Percentiles rank a stretch among this genome's conserved stretches.
Evolutionary conservation across 2,888 invertebrate species (phyloP).

Genomic region (Tinea pellionella): DNA sequence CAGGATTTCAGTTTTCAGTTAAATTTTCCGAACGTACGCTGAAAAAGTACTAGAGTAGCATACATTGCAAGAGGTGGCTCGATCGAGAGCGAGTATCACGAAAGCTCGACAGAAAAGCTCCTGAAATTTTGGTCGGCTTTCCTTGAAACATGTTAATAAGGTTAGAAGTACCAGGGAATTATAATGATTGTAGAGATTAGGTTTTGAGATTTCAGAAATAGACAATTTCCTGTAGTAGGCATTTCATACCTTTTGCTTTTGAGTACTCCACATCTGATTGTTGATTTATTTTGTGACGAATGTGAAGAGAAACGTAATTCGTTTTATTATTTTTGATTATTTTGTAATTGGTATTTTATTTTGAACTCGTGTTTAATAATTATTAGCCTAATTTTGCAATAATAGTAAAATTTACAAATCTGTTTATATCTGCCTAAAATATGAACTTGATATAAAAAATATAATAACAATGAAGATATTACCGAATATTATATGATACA

Average conservation of each 20-base stretch:
- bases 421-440: too few relatives aligned
- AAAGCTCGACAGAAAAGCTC: background rate
- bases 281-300: background rate
- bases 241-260: background rate
- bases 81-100: background rate
- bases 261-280: background rate
- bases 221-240: background rate
- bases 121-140: slow-evolving; percentile 25
- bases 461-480: too few relatives aligned
- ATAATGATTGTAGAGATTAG: slow-evolving; percentile 26
- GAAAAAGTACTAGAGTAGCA: background rate
- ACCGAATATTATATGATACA: too few relatives aligned
- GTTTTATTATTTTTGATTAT: background rate
- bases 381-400: background rate
- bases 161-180: slow-evolving; percentile 55
- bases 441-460: too few relatives aligned
- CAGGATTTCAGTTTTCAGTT: background rate
- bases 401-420: too few relatives aligned
- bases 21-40: background rate
- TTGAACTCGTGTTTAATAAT: too few relatives aligned
- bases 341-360: background rate
- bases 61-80: background rate
- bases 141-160: slow-evolving; percentile 66
- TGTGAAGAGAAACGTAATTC: background rate
- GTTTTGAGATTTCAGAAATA: background rate